Base-by-base conservation (phyloP, 2,888 invertebrate species). In the Nomada ferruginata region DNA sequence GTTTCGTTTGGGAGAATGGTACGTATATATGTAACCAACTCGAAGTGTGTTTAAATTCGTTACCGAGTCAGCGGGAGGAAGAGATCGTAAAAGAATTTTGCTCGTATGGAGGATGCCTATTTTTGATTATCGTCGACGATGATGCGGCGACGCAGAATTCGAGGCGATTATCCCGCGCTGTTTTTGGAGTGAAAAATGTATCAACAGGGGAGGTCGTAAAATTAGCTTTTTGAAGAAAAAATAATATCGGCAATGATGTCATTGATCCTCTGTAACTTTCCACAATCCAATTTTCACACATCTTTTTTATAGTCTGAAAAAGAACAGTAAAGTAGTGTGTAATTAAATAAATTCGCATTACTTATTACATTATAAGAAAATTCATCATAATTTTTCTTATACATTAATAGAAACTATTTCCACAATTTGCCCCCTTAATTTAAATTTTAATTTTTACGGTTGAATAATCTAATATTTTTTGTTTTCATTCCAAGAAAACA, bases 91-190 rank as follows among this genome's bases (percentile, higher is more conserved):
- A 7, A 1, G n/a, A 47, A 23, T 63, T 72, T 64, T 26, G 55
- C 29, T 29, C 18, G 52, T 15, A 70, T 29, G 61, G 47, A 63
- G 44, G 59, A 50, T 44, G 44, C 42, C 65, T 77, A 77, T 77
- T 77, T 77, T 65, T 60, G 65, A 65, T 60, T 59, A 77, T 60
- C 59, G 57, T 15, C 18, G 47, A 57, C 47, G 60, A 52, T 65
- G 76, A 59, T 50, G 47, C 50, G 2, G 36, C 53, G 52, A 61
- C 61, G 44, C 44, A 47, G 61, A 63, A 55, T 63, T 47, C 75
- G 3, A 9, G 4, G 47, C 29, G 36, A 74, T 74, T 52, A 74
- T 65, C 64, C 23, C 18, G 44, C 23, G 44, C 65, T 74, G 65
- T 47, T 60, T 77, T 77, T 74, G 29, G 52, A 72, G 47, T 63